Percentiles rank a stretch among this genome's conserved stretches.
These are phyloP conservation scores for Coracias cyanogaster DNA, from an alignment of 2,797 vertebrate genomes.

Conservation along the genomic window DNA sequence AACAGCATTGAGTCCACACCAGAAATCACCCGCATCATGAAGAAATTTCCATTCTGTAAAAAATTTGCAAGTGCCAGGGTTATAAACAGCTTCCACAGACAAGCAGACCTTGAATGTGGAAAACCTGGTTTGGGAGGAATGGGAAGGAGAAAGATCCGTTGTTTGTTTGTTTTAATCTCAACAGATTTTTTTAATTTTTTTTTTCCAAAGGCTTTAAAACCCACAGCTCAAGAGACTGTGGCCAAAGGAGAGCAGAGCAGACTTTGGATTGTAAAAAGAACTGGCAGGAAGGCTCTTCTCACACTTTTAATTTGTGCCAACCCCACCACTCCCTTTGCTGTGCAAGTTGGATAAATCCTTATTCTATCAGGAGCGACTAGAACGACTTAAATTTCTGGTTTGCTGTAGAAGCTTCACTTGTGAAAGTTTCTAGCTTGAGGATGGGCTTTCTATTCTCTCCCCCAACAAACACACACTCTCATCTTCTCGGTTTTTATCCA, in stretches of 20 bases:
- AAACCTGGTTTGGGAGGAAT: background rate
- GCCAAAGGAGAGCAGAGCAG: background rate
- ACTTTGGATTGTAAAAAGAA: background rate
- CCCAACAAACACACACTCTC: accelerated
- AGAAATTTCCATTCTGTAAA: conserved; percentile 31
- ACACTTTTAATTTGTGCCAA: background rate
- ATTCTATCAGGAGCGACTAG: background rate
- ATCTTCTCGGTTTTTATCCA: background rate
- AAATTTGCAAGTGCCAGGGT: background rate
- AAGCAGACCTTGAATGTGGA: background rate
- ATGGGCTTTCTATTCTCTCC: background rate
- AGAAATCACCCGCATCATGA: conserved; percentile 9
- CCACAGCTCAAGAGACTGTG: background rate
- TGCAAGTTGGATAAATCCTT: background rate
- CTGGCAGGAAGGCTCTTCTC: background rate
- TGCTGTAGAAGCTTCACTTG: background rate
- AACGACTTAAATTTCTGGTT: background rate
- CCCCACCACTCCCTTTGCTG: background rate
- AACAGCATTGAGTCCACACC: background rate
- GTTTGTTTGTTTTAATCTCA: background rate
- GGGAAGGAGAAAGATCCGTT: background rate
- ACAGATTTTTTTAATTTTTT: background rate
- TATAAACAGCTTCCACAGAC: background rate
- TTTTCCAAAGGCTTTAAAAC: background rate
- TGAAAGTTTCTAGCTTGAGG: background rate